A percentile compares a stretch with the other conserved stretches of the same genome.
phyloP scores from a whole-genome alignment of 2,888 invertebrate species.

The Anoncus sp. region DNA sequence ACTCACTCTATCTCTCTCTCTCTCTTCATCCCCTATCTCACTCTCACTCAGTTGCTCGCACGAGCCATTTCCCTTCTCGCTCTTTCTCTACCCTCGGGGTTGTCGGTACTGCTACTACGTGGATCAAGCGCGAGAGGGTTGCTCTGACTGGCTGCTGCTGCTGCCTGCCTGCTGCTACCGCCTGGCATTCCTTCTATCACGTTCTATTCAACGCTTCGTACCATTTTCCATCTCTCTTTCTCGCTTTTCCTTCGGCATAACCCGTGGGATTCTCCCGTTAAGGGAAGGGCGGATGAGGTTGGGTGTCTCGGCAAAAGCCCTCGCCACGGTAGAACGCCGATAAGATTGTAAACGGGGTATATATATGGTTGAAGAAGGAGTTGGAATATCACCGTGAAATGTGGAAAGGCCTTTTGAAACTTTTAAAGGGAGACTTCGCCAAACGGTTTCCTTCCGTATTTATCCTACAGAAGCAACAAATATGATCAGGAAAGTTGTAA shows the following conservation, averaged over 20 bases:
- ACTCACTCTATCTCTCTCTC: conserved; percentile 57
- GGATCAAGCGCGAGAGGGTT: conserved; percentile 78
- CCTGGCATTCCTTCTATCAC: conserved; percentile 59
- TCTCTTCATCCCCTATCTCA: conserved; percentile 54
- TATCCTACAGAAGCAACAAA: conserved; percentile 9
- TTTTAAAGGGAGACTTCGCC: conserved; percentile 63
- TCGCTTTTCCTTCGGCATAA: conserved; percentile 52
- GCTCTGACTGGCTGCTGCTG: conserved; percentile 74
- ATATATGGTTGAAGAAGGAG: conserved; percentile 75
- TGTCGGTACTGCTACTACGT: conserved; percentile 76
- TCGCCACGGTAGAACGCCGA: conserved; percentile 72
- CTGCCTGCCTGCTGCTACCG: conserved; percentile 75
- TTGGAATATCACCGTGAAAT: conserved; percentile 78
- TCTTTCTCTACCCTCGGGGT: conserved; percentile 69
- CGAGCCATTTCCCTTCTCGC: conserved; percentile 37
- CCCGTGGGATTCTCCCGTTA: conserved; percentile 51
- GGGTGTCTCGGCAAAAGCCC: conserved; percentile 58
- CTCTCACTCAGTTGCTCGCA: conserved; percentile 33
- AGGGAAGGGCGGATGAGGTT: conserved; percentile 42
- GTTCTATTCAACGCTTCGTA: conserved; percentile 60
- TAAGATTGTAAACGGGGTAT: conserved; percentile 76
- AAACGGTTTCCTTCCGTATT: conserved; percentile 58
- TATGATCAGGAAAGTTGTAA: conserved; percentile 10
- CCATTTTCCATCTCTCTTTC: conserved; percentile 62
- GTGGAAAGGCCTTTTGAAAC: conserved; percentile 76